Evolutionary conservation across 2,113 vertebrate species (phyloP), one percentile per base, ranked within the genome.

Genomic region (Nothocercus julius): DNA sequence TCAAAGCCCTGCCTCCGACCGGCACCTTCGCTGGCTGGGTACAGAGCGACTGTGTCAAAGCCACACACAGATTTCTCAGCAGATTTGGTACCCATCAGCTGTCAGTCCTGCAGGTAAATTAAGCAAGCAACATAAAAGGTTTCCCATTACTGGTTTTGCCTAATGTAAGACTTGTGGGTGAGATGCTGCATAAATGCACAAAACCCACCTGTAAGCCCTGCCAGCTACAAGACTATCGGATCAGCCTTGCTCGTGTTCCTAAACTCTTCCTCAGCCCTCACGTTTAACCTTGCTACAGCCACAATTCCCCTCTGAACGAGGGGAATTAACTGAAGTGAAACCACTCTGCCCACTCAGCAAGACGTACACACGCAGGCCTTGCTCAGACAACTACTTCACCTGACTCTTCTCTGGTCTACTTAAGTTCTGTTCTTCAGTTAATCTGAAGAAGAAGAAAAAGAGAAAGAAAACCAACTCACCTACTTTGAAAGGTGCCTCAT

Each of bases 341-440:
- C 72, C 51, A 38, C 90, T 40, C 85, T 92, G 90, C 90, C 80
- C 73, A 4, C 85, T 86, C 95, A 86, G 92, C 92, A 93, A 75
- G 96, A 80, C 6, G 54, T 63, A 45, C 5, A 3, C 0, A 40
- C 68, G 53, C 63, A 36, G 79, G 7, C 82, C 75, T 74, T 4
- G 1, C 69, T 44, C 1, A 4, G 45, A 73, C 92, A 82, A 73
- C 32, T 9, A 25, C 62, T 89, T 78, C 66, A 67, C 64, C 16
- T 51, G 58, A 21, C 72, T 73, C 67, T 62, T 28, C 58, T 16
- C 80, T 66, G 24, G 53, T 18, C 66, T 25, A 6, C 34, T 88
- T 24, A 13, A 80, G 68, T 30, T 40, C 85, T 44, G 20, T 40
- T 51, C 82, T 81, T 27, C 64, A 16, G 85, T 32, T 36, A 2